Percentiles rank a stretch among this genome's conserved stretches.
These are phyloP conservation scores for Caenorhabditis panamensis DNA, from an alignment of 2,888 invertebrate species.

Conservation along the genomic window DNA sequence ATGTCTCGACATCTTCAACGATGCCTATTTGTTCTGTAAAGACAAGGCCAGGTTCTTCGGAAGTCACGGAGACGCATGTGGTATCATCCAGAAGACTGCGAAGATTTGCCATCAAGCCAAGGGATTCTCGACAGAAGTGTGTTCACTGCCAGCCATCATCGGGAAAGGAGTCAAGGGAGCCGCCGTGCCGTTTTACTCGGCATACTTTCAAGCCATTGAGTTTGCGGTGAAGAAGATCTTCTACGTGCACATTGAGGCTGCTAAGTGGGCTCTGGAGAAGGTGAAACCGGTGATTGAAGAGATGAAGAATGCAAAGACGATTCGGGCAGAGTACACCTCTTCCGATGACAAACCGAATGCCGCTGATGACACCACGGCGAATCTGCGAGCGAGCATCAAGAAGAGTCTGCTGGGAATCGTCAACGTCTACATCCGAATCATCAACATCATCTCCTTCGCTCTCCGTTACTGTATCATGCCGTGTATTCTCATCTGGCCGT, in stretches of 20 bases:
- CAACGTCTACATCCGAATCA: slow-evolving; percentile 46
- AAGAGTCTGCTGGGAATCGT: slow-evolving; percentile 53
- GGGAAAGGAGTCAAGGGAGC: slow-evolving; percentile 59
- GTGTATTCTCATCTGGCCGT: slow-evolving; percentile 50
- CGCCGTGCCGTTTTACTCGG: slow-evolving; percentile 58
- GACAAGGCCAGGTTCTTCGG: slow-evolving; percentile 56
- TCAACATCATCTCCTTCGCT: slow-evolving; percentile 47
- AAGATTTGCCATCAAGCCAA: slow-evolving; percentile 52
- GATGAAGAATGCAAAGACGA: slow-evolving; percentile 48
- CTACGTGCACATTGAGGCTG: slow-evolving; percentile 52
- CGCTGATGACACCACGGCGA: slow-evolving; percentile 55
- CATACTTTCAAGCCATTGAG: slow-evolving; percentile 57
- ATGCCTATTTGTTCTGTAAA: slow-evolving; percentile 58
- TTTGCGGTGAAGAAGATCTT: slow-evolving; percentile 53
- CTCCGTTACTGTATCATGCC: slow-evolving; percentile 55
- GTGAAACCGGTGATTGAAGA: slow-evolving; percentile 53
- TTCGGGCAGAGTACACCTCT: slow-evolving; percentile 26
- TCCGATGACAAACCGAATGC: slow-evolving; percentile 45
- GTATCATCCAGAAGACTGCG: slow-evolving; percentile 53
- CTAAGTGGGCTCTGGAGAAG: slow-evolving; percentile 55
- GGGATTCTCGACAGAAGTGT: slow-evolving; percentile 48
- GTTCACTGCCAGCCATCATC: slow-evolving; percentile 40
- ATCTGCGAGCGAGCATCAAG: slow-evolving; percentile 56
- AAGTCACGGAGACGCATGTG: slow-evolving; percentile 47
- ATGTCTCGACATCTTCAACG: slow-evolving; percentile 64